These are phyloP conservation scores for Centropristis striata DNA, from an alignment of 2,113 vertebrate genomes.

Conservation along the genomic window DNA sequence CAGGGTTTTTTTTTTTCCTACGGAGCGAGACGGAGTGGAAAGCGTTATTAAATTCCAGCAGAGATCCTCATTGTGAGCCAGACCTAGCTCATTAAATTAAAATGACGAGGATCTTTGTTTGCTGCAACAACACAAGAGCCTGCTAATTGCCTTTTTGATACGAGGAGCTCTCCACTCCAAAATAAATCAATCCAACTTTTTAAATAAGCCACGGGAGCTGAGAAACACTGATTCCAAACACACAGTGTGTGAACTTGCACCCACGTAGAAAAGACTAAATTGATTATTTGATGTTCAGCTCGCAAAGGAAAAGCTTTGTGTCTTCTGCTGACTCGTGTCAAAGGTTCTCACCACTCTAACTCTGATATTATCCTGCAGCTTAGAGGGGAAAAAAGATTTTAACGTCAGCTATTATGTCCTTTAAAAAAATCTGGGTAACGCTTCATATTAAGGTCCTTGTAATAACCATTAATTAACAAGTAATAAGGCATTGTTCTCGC, in stretches of 20 bases:
- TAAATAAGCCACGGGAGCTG: constrained; percentile 64
- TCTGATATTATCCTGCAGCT: constrained; percentile 18
- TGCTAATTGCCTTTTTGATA: constrained; percentile 79
- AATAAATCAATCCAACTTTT: constrained; percentile 75
- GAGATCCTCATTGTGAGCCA: constrained; percentile 67
- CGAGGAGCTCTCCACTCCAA: constrained; percentile 67
- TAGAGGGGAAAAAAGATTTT: neutral
- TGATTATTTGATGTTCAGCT: constrained; percentile 46
- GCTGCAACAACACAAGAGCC: constrained; percentile 75
- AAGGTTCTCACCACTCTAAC: neutral
- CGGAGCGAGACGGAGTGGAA: constrained; percentile 46
- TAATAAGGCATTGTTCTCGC: too few species aligned
- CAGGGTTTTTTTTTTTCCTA: constrained; percentile 42
- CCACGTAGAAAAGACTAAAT: constrained; percentile 22
- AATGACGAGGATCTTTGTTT: constrained; percentile 76
- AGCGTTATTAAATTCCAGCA: constrained; percentile 78
- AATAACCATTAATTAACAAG: too few species aligned
- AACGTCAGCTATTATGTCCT: too few species aligned
- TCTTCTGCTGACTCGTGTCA: constrained; percentile 9
- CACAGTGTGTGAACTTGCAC: constrained; percentile 29
- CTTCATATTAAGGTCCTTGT: too few species aligned
- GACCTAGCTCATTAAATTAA: constrained; percentile 78
- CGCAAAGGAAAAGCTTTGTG: neutral
- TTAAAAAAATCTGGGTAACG: too few species aligned
- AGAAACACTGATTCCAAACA: constrained; percentile 51